Evolutionary conservation across 2,797 vertebrate species (phyloP), one percentile per base, ranked within the genome.

Genomic region (Anguilla megastoma): DNA sequence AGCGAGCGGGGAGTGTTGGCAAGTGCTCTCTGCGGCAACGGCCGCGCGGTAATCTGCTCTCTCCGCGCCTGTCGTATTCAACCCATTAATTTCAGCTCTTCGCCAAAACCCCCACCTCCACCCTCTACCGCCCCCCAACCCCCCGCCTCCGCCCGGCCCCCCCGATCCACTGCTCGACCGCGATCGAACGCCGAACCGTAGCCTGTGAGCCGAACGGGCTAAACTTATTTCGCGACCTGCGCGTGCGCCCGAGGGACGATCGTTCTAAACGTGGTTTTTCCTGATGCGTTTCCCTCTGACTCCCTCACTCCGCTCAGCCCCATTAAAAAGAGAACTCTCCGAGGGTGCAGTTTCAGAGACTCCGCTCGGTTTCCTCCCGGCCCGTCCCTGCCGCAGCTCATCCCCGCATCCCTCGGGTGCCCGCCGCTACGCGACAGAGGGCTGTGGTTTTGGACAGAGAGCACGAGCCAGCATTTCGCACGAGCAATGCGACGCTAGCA

Each of bases 41-140:
- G 41, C 48, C 36, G 48, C 3, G n/a, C 3, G 24, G 54, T 66
- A 60, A 85, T 85, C 83, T 85, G 85, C 36, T 45, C 63, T 33
- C 63, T 33, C 63, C 60, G 30, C 14, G 52, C 12, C 56, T 33
- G 60, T 85, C 45, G 63, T 85, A 24, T 45, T n/a, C 60, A 48
- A 86, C 36, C 33, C 79, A 80, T 71, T 74, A 33, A 24, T 88
- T 85, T 74, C 30, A 80, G 66, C 54, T 9, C 8, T 21, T 14
- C 71, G 2, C 30, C 30, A 3, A 21, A 16, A 16, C 71, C 71
- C 71, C 71, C 30, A 9, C 10, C 27, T n/a, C 63, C 63, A 4
- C 2, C 8, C 30, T 30, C 30, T 33, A 0, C 30, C 71, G 10
- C 2, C 8, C 71, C 10, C 71, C 71, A 2, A 14, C 7, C 27